Evolutionary conservation across 2,797 vertebrate genomes (phyloP), one percentile per base, ranked within the genome.

Genomic region (Sebastes goodei): DNA sequence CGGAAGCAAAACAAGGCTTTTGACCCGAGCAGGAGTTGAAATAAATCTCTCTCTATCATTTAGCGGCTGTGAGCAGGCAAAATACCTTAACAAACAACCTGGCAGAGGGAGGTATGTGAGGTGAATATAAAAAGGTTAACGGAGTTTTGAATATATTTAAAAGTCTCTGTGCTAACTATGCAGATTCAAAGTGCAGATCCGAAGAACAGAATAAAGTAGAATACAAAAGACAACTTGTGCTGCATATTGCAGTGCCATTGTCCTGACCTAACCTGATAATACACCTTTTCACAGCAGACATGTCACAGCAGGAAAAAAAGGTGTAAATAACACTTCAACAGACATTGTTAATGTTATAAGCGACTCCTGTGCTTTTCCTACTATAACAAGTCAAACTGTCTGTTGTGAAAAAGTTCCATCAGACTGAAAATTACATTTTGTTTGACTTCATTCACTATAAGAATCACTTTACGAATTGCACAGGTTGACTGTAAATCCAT

Each of bases 21-120:
- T 94, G 94, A 94, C 93, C 92, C 42, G 49, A 87, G 85, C 88
- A 83, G 85, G 78, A 88, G 84, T 71, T 77, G 77, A 66, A 92
- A 93, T 90, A 91, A 92, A 94, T 92, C 82, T 87, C 81, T 88
- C 82, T 90, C 75, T 78, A 87, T 89, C 86, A 83, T 90, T 90
- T 78, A 85, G 67, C 9, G 60, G 80, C 87, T 65, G 83, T 32
- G 65, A 82, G 75, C 70, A 71, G 75, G 68, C 73, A 72, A 88
- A 92, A 90, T 69, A 89, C 66, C 68, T 82, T 59, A 70, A 89
- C 87, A 93, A 93, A 92, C 84, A 93, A 84, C 81, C 64, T 63
- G 84, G 75, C 67, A 71, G 71, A 75, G 21, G 60, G 46, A 78
- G 65, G 23, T 11, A 12, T 83, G 88, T 89, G 91, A 91, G 83